A percentile compares a stretch with the other conserved stretches of the same genome.
Conservation (phyloP, 2,113 vertebrate genomes). For the Rhinogobius similis region DNA sequence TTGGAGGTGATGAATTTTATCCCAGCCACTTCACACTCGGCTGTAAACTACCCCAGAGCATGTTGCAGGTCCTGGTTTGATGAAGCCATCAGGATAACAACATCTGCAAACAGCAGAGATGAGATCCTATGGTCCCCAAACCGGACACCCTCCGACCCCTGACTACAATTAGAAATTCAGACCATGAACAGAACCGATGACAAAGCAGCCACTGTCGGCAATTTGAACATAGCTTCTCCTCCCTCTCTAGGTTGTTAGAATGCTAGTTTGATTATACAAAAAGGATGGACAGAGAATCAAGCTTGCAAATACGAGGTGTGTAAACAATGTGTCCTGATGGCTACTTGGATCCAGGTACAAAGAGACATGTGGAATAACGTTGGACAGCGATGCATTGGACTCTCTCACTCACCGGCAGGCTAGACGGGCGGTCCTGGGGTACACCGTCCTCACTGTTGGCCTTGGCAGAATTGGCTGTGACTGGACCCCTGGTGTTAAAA, state of each 20-base stretch:
- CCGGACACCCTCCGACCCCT: too few relatives aligned
- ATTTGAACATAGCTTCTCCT: too few relatives aligned
- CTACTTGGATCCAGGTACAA: not conserved
- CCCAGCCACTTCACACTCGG: too few relatives aligned
- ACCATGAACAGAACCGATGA: too few relatives aligned
- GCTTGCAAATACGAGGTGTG: not conserved
- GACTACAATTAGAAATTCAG: too few relatives aligned
- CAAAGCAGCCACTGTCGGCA: too few relatives aligned
- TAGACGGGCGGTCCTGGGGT: conserved; percentile 92
- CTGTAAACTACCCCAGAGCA: too few relatives aligned
- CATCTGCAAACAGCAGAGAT: too few relatives aligned
- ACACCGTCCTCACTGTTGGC: conserved; percentile 90
- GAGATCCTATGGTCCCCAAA: too few relatives aligned
- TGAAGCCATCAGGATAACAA: too few relatives aligned
- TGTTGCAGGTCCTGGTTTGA: too few relatives aligned
- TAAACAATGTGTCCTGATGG: not conserved
- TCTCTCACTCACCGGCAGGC: conserved; percentile 89
- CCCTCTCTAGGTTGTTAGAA: not conserved
- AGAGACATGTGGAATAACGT: not conserved
- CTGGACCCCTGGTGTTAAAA: conserved; percentile 85
- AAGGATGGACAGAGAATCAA: not conserved
- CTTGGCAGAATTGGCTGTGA: conserved; percentile 86
- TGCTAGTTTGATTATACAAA: not conserved
- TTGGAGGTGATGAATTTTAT: too few relatives aligned
- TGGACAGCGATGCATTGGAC: conserved; percentile 3